Percentiles rank a stretch among this genome's conserved stretches.
phyloP scores from a whole-genome alignment of 2,888 invertebrate genomes.

The Drosophila yooni region DNA sequence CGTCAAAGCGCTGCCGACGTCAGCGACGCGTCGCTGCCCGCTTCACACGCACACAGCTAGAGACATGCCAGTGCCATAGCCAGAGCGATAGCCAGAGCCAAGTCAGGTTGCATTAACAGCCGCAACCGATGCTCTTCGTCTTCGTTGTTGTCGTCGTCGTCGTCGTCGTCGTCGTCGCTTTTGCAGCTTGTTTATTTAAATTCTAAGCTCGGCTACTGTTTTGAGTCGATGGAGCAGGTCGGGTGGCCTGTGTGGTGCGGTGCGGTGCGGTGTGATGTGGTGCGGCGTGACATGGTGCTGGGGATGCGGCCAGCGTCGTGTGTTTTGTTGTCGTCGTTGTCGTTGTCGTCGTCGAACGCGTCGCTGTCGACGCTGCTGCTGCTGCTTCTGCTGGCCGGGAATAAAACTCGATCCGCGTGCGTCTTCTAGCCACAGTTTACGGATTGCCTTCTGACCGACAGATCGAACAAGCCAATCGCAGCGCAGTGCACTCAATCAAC shows the following conservation, averaged over 20 bases:
- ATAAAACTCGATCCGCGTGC: conserved; percentile 85
- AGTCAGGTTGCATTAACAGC: conserved; percentile 50
- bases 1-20: conserved; percentile 22
- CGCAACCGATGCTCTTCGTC: conserved; percentile 60
- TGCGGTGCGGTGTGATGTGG: background rate
- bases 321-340: conserved; percentile 49
- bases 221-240: conserved; percentile 15
- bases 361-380: conserved; percentile 36
- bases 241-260: conserved; percentile 1
- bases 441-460: conserved; percentile 85
- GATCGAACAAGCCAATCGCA: conserved; percentile 82
- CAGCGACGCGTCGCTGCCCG: conserved; percentile 16
- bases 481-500: conserved; percentile 75
- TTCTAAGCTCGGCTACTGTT: conserved; percentile 80
- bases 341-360: conserved; percentile 44
- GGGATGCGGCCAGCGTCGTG: conserved; percentile 35
- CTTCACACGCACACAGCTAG: conserved; percentile 16
- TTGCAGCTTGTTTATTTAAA: conserved; percentile 75
- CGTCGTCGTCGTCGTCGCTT: conserved; percentile 31
- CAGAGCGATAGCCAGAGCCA: conserved; percentile 12
- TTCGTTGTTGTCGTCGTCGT: conserved; percentile 35
- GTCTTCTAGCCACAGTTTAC: conserved; percentile 85
- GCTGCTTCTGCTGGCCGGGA: conserved; percentile 81
- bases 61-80: conserved; percentile 16
- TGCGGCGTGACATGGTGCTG: background rate